Conservation (phyloP, 2,888 invertebrate genomes). For the Conomelus anceps region DNA sequence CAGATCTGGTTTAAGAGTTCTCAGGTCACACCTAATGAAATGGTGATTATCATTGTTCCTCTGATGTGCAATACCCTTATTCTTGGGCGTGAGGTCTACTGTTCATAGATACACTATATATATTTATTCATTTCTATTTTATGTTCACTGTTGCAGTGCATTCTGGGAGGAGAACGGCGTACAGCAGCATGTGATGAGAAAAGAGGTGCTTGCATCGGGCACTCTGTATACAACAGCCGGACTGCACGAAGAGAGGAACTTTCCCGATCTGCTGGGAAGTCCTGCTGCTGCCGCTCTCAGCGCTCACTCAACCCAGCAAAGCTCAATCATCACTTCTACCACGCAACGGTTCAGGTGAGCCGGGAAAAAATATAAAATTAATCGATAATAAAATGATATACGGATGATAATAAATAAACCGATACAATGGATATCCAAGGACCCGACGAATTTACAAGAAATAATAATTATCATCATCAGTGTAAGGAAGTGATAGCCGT, state of each 20-base stretch:
- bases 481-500: too few species aligned
- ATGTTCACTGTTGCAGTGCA: neutral
- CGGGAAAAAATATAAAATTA: too few species aligned
- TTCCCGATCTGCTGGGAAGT: constrained; percentile 45
- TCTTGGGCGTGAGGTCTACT: too few species aligned
- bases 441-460: too few species aligned
- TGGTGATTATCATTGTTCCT: too few species aligned
- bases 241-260: constrained; percentile 48
- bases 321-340: constrained; percentile 6
- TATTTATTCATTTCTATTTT: neutral
- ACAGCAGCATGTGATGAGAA: constrained; percentile 39
- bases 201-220: constrained; percentile 37
- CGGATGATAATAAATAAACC: neutral
- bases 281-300: neutral
- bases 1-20: too few species aligned
- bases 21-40: too few species aligned
- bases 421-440: too few species aligned
- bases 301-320: neutral
- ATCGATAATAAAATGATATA: neutral
- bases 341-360: constrained; percentile 5
- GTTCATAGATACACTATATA: too few species aligned
- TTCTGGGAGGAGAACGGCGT: constrained; percentile 21
- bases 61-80: too few species aligned
- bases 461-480: too few species aligned
- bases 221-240: constrained; percentile 39